Evolutionary conservation across 2,113 vertebrate species (phyloP), one percentile per base, ranked within the genome.

Genomic region (Scatophagus argus): DNA sequence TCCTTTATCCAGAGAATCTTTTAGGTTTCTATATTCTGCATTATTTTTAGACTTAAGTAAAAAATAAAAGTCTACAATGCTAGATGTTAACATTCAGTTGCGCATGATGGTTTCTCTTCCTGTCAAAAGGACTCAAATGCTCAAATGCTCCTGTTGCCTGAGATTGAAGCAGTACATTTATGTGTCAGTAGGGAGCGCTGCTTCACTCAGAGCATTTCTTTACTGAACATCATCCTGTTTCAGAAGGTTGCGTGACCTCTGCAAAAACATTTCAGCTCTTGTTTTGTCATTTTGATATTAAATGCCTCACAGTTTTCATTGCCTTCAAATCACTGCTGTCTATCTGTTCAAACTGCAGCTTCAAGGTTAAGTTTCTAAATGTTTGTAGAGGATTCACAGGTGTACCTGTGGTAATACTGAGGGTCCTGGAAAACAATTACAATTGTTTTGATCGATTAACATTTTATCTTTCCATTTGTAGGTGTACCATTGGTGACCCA

Each of bases 171-270:
- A 74, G 58, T 82, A 32, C 66, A 27, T 60, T 4, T 10, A 25
- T 49, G n/a, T 43, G 74, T 49, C 87, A 79, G 71, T 11, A 74
- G 81, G 63, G 81, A 49, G 70, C 81, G 52, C 77, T 79, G 77
- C 68, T 81, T 59, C 58, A 27, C 68, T 73, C 21, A 2, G 46
- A n/a, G 16, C 16, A 11, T 17, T 23, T 51, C 6, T 8, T 47
- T 44, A 38, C 56, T 39, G 16, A 71, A 25, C 29, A 19, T n/a
- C 47, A 5, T 12, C 14, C n/a, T 36, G 44, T 61, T 43, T 6
- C n/a, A 55, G 41, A 5, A 16, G 36, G 8, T 52, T 34, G 5
- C 34, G 44, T 55, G 38, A 62, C 19, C 58, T 70, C 21, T 32
- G 47, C 34, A 73, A 62, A 39, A 44, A 12, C 38, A 31, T 2